A percentile compares a stretch with the other conserved stretches of the same genome.
phyloP scores from a whole-genome alignment of 2,888 invertebrate species.

The Fragum sueziense region DNA sequence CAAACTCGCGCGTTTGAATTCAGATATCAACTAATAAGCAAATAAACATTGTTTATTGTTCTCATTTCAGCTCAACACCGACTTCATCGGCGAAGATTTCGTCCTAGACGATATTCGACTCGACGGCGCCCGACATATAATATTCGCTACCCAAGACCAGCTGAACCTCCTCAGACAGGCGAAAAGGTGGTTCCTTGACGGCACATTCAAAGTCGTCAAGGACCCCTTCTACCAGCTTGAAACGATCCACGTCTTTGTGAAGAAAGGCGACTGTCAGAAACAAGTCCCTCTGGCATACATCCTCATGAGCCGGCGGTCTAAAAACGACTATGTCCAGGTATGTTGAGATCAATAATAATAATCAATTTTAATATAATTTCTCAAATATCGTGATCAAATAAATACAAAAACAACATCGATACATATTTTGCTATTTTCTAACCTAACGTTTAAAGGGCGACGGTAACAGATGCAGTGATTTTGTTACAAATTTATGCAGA shows the following conservation, averaged over 20 bases:
- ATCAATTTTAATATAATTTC: no score
- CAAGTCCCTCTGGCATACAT: constrained; percentile 30
- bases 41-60: background rate
- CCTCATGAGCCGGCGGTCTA: constrained; percentile 24
- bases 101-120: constrained; percentile 27
- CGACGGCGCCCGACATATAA: constrained; percentile 31
- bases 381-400: no score
- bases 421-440: no score
- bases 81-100: constrained; percentile 32
- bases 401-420: no score
- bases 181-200: constrained; percentile 34
- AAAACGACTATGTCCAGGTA: constrained; percentile 9
- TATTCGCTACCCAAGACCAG: constrained; percentile 28
- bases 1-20: background rate
- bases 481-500: no score
- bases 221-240: constrained; percentile 37
- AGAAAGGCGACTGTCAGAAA: constrained; percentile 24
- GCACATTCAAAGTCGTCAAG: constrained; percentile 36
- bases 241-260: constrained; percentile 28
- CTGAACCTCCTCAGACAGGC: constrained; percentile 30
- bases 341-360: no score
- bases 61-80: constrained; percentile 21
- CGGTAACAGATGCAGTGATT: no score
- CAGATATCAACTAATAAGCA: background rate
- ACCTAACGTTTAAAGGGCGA: no score